Evolutionary conservation across 2,797 vertebrate species (phyloP).

Genomic region (Centropyge bicolor): DNA sequence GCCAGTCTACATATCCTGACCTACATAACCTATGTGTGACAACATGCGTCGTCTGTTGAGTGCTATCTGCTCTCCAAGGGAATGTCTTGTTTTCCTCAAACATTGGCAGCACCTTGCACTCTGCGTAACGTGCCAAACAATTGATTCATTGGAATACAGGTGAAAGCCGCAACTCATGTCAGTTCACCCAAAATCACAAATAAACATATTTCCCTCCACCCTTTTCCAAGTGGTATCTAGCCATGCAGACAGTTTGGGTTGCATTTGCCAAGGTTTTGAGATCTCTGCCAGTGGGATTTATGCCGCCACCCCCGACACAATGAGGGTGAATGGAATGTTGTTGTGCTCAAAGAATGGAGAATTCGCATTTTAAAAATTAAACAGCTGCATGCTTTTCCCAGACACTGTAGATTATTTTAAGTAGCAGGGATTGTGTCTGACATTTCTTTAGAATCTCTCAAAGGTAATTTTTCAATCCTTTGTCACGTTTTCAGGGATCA

Average conservation of each 20-base stretch:
- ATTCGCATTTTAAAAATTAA: slow-evolving; percentile 21
- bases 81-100: slow-evolving; percentile 57
- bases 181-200: slow-evolving; percentile 42
- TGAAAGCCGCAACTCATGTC: slow-evolving; percentile 39
- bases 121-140: slow-evolving; percentile 58
- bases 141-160: slow-evolving; percentile 57
- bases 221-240: slow-evolving; percentile 20
- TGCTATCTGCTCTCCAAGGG: slow-evolving; percentile 62
- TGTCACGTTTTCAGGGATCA: slow-evolving; percentile 10
- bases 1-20: slow-evolving; percentile 75
- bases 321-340: slow-evolving; percentile 18
- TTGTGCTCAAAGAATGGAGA: slow-evolving; percentile 3
- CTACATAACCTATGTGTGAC: slow-evolving; percentile 77
- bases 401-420: slow-evolving; percentile 10
- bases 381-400: neutral
- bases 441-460: neutral
- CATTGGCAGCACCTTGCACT: slow-evolving; percentile 36
- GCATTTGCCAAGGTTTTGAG: slow-evolving; percentile 34
- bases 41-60: slow-evolving; percentile 72
- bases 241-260: slow-evolving; percentile 27
- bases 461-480: neutral
- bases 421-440: slow-evolving; percentile 3
- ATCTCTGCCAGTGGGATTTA: slow-evolving; percentile 36
- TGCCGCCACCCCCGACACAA: slow-evolving; percentile 18
- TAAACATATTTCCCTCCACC: slow-evolving; percentile 32